These are phyloP conservation scores for Ornithoptera alexandrae DNA, from an alignment of 2,888 invertebrate genomes.

Conservation along the genomic window DNA sequence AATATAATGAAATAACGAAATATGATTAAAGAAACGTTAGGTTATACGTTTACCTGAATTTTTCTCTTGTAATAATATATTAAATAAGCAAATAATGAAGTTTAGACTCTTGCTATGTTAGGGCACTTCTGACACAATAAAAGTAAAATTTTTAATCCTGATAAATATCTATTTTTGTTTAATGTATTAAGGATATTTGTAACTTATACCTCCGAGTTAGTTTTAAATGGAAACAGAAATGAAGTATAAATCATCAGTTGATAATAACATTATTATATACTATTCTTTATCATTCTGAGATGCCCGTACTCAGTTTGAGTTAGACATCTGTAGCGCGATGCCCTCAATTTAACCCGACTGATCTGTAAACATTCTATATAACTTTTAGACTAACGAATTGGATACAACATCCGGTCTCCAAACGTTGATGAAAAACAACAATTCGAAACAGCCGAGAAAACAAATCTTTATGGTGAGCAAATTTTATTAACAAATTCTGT, in stretches of 20 bases:
- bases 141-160: too few species aligned
- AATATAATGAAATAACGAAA: too few species aligned
- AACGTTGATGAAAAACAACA: conserved; percentile 2
- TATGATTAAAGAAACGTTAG: too few species aligned
- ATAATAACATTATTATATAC: neutral
- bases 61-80: too few species aligned
- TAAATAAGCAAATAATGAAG: too few species aligned
- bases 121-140: neutral
- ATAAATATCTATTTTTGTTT: neutral
- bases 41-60: too few species aligned
- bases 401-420: neutral
- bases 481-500: neutral
- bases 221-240: neutral
- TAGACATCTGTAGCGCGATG: neutral
- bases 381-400: neutral
- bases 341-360: neutral
- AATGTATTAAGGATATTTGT: neutral
- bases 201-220: too few species aligned
- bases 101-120: too few species aligned
- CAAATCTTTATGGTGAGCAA: conserved; percentile 35
- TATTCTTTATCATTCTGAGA: neutral
- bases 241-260: neutral
- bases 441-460: conserved; percentile 24
- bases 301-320: neutral
- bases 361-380: neutral